Conservation (phyloP, 2,888 invertebrate species). For the Epistrophe grossulariae region DNA sequence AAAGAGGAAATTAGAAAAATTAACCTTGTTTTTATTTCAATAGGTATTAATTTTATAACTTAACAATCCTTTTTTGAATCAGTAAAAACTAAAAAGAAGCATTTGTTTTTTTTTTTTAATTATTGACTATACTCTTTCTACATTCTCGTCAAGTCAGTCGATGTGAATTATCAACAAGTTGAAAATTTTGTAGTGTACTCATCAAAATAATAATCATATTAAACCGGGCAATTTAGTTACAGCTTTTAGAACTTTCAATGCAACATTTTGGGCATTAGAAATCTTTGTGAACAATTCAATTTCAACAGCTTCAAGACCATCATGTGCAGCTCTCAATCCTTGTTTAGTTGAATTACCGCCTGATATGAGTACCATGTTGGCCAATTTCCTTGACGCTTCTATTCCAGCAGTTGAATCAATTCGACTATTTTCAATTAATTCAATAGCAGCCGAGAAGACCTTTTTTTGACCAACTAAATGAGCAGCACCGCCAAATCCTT, state of each 20-base stretch:
- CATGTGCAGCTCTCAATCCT: neutral
- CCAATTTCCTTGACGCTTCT: conserved; percentile 4
- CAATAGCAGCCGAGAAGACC: conserved; percentile 10
- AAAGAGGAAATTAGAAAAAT: too few species aligned
- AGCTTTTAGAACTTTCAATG: conserved; percentile 11
- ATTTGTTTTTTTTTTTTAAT: too few species aligned
- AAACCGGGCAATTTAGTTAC: neutral
- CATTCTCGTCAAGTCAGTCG: too few species aligned
- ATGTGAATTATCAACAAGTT: too few species aligned
- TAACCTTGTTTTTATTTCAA: too few species aligned
- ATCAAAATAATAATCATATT: neutral
- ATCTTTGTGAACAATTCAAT: conserved; percentile 4
- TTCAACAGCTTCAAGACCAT: neutral
- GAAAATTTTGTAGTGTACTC: too few species aligned
- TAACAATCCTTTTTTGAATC: too few species aligned
- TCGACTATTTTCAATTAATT: conserved; percentile 10
- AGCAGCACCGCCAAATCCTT: conserved; percentile 18
- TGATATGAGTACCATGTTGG: neutral
- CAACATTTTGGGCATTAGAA: neutral
- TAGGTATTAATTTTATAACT: too few species aligned
- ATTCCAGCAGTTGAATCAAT: conserved; percentile 6
- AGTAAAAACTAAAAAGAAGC: too few species aligned
- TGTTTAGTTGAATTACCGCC: neutral
- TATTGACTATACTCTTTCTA: too few species aligned
- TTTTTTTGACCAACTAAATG: conserved; percentile 8